Evolutionary conservation across 2,113 vertebrate genomes (phyloP).

Genomic region (Indri indri): DNA sequence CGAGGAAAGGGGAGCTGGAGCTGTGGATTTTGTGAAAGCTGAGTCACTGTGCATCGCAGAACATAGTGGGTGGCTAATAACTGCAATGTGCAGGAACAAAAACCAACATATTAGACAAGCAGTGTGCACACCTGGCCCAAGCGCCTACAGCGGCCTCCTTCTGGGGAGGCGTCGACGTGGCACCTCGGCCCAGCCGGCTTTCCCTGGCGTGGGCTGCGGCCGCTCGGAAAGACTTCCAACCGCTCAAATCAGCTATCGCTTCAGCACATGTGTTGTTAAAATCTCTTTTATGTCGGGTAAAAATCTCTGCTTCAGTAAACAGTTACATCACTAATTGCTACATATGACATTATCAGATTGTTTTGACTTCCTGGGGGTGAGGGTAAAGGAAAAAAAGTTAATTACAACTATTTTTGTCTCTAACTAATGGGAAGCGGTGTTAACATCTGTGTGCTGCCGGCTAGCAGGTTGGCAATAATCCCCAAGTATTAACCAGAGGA

Average conservation of each 20-base stretch:
- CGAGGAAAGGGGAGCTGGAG: fast-evolving
- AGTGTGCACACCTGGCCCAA: fast-evolving
- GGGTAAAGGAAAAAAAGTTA: constrained; percentile 50
- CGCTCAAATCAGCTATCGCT: neutral
- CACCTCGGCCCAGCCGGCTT: neutral
- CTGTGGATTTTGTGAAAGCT: fast-evolving
- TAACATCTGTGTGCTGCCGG: constrained; percentile 35
- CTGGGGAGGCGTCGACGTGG: fast-evolving
- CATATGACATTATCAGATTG: constrained; percentile 65
- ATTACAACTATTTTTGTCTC: constrained; percentile 59
- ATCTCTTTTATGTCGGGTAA: constrained; percentile 55
- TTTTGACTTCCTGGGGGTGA: constrained; percentile 68
- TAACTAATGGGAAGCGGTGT: constrained; percentile 47
- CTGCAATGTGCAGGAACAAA: fast-evolving
- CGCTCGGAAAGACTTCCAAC: neutral
- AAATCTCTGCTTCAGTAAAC: constrained; percentile 67
- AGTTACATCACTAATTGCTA: constrained; percentile 63
- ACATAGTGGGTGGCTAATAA: neutral
- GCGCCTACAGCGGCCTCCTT: neutral
- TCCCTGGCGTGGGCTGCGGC: fast-evolving
- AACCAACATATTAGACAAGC: fast-evolving
- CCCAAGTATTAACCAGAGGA: neutral
- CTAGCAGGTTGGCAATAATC: constrained; percentile 39
- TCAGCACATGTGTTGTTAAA: constrained; percentile 31
- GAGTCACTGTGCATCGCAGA: neutral